Percentiles rank a stretch among this genome's conserved stretches.
Evolutionary conservation across 2,888 invertebrate genomes (phyloP).

Genomic region (Ellobium chinense): DNA sequence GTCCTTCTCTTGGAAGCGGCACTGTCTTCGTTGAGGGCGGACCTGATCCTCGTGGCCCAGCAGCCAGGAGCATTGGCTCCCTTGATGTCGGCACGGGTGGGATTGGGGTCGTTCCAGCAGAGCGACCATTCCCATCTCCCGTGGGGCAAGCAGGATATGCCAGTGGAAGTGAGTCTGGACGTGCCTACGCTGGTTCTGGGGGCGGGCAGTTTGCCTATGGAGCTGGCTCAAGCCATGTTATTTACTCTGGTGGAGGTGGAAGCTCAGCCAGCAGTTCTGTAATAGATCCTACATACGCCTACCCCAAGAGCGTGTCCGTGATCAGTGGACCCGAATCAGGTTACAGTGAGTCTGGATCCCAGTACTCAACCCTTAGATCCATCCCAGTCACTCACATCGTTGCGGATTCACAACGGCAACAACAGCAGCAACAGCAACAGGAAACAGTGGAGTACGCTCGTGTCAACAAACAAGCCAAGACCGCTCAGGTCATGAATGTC

Average conservation of each 20-base stretch:
- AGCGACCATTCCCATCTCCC: constrained; percentile 40
- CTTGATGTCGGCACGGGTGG: constrained; percentile 35
- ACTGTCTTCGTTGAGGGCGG: neutral
- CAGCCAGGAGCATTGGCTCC: constrained; percentile 1
- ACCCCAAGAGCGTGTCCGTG: constrained; percentile 1
- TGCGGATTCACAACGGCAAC: constrained; percentile 7
- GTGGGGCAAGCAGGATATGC: neutral
- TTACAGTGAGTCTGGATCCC: constrained; percentile 22
- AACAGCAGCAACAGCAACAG: constrained; percentile 5
- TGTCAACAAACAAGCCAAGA: constrained; percentile 36
- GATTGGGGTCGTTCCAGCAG: constrained; percentile 14
- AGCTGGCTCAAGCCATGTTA: neutral
- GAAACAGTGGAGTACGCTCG: constrained; percentile 37
- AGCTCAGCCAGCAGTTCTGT: constrained; percentile 32
- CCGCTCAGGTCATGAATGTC: neutral
- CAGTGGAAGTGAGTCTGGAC: neutral
- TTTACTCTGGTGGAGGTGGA: constrained; percentile 24
- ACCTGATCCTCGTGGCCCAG: constrained; percentile 11
- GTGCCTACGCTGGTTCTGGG: constrained; percentile 5
- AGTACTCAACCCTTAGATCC: constrained; percentile 39
- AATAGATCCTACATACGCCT: constrained; percentile 29
- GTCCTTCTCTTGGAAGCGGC: constrained; percentile 22
- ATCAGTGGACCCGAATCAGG: constrained; percentile 17
- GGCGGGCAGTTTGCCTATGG: neutral
- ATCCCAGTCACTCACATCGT: constrained; percentile 39